These are phyloP conservation scores for Cryptotis parvus DNA, from an alignment of 2,113 vertebrate species.

Conservation along the genomic window DNA sequence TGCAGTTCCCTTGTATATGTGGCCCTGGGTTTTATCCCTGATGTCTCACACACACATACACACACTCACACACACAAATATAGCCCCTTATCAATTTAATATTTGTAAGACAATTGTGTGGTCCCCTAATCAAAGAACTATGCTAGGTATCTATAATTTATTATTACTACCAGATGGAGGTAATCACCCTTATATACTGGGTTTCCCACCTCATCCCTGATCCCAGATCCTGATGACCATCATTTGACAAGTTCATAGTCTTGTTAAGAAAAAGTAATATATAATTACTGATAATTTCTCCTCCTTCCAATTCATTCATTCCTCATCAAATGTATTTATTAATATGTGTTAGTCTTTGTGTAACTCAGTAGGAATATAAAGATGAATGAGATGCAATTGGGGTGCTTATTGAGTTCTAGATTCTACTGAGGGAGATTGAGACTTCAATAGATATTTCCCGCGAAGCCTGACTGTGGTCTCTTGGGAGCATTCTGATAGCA, in stretches of 20 bases:
- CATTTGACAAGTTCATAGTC: neutral
- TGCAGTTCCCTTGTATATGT: too few relatives aligned
- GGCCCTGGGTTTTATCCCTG: too few relatives aligned
- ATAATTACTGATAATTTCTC: neutral
- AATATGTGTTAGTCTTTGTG: conserved; percentile 2
- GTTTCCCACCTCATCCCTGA: too few relatives aligned
- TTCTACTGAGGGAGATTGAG: neutral
- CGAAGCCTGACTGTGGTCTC: neutral
- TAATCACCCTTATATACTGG: too few relatives aligned
- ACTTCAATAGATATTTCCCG: neutral
- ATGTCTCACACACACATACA: too few relatives aligned
- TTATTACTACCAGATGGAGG: neutral
- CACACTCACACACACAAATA: too few relatives aligned
- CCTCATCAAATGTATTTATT: neutral
- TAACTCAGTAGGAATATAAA: neutral
- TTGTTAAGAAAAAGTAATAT: conserved; percentile 3
- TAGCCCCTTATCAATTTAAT: neutral
- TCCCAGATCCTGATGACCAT: too few relatives aligned
- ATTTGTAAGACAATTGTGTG: neutral
- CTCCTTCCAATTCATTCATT: neutral
- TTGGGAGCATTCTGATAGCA: neutral
- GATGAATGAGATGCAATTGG: neutral
- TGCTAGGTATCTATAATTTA: neutral
- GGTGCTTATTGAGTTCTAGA: neutral
- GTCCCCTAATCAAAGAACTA: neutral